Evolutionary conservation across 2,888 invertebrate genomes (phyloP), one percentile per base, ranked within the genome.

Genomic region (Dicyrtoma fusca): DNA sequence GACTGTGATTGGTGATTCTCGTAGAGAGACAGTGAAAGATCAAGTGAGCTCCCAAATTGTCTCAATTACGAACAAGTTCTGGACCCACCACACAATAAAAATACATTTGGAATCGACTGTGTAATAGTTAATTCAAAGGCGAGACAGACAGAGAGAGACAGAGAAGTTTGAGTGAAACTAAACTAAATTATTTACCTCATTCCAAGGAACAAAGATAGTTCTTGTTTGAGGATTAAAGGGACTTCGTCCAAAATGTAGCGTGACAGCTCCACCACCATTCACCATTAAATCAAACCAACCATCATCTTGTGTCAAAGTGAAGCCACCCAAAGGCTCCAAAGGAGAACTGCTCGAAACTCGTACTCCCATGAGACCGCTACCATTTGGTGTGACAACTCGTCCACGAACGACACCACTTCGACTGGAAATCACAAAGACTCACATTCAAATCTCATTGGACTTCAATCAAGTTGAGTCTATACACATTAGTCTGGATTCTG

Each of bases 251-350:
- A 99, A 97, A 83, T 95, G 94, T 65, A 99, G 85, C 0, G 94
- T 95, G 1, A 99, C 94, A 0, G 96, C 95, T 0, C 97, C 97
- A 0, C 98, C 99, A n/a, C 99, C 99, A 84, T 99, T 99, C 17
- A 99, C 97, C 82, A 99, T 88, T 65, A 99, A 88, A 85, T 99
- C 99, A 86, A 99, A 99, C 94, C 94, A 94, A 64, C 95, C 95
- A 34, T 65, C 94, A 79, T 94, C 93, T 74, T 94, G 87, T 2
- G 95, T 95, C 73, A 95, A 85, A 0, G 98, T 98, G 85, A 96
- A 97, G 14, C 98, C 98, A 86, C 96, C 97, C 10, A 78, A 64
- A 11, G 79, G 78, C 64, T 80, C 80, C 62, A 94, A 87, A n/a
- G 95, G 92, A 4, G 93, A 93, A 71, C 92, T 92, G 55, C 97